Evolutionary conservation across 2,888 invertebrate species (phyloP), one percentile per base, ranked within the genome.

Genomic region (Platerodrilus igneus): DNA sequence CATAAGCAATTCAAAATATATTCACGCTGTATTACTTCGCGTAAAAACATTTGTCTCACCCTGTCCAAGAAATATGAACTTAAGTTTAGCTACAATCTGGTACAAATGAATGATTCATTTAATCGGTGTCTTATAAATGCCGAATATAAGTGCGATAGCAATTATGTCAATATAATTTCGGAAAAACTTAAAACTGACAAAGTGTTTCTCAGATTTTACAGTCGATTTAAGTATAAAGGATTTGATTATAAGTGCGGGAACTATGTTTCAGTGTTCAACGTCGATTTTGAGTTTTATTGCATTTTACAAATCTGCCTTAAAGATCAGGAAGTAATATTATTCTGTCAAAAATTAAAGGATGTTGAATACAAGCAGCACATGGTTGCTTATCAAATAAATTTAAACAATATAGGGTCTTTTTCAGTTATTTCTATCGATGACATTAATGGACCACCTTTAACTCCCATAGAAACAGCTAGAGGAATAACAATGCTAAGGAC

Each of bases 1-100:
- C 52, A 52, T 39, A 47, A 38, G 14, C 36, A 45, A 29, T 43
- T 47, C 13, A 52, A 55, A 37, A 14, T 43, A 5, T 57, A 59
- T 52, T 42, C 50, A 2, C 45, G 52, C 32, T 47, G 44, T 4
- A 57, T 51, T 14, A 51, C 47, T n/a, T 54, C 54, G 2, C 33
- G 57, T 4, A 55, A 53, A 48, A 56, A 59, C 35, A 49, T 55
- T 35, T 50, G 50, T 16, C 14, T 57, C 6, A 52, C 51, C 2
- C 46, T 58, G 35, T 35, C 52, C 3, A 53, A 46, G 39, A 55
- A 55, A 42, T 52, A 37, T 37, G 43, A 51, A 28, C 31, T 54
- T 11, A 51, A 52, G 50, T 51, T 53, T 47, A 48, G 50, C 26
- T 42, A 46, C 33, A 30, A 38, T 10, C 19, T 41, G 19, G 30